Conservation (phyloP, 2,797 vertebrate genomes). For the Bovichtus variegatus region DNA sequence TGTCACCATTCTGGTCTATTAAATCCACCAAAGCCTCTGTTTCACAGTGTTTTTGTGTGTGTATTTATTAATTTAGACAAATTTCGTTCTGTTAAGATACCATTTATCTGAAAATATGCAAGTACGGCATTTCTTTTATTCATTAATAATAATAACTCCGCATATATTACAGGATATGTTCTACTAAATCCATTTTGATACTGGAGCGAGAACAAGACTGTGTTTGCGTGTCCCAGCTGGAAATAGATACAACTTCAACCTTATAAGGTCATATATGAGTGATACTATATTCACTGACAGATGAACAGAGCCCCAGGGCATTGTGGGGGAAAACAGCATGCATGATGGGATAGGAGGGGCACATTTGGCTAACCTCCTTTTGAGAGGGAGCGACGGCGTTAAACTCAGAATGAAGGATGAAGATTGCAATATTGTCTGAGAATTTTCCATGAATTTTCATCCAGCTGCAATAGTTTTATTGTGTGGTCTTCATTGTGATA, state of each 20-base stretch:
- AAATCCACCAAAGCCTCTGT: neutral
- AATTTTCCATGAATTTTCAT: constrained; percentile 3
- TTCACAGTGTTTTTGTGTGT: neutral
- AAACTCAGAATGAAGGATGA: constrained; percentile 33
- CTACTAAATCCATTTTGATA: constrained; percentile 14
- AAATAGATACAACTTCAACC: constrained; percentile 59
- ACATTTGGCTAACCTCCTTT: constrained; percentile 77
- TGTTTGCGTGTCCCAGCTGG: constrained; percentile 57
- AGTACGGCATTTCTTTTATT: neutral
- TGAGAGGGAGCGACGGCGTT: constrained; percentile 31
- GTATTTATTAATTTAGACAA: neutral
- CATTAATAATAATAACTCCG: neutral
- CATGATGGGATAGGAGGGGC: constrained; percentile 73
- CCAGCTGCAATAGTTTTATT: constrained; percentile 13
- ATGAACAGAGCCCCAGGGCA: constrained; percentile 77
- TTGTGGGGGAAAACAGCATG: constrained; percentile 70
- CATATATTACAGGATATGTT: neutral
- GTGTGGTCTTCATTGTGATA: constrained; percentile 5
- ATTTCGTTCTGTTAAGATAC: neutral
- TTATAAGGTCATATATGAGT: constrained; percentile 68
- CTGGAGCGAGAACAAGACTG: constrained; percentile 9
- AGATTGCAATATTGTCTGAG: constrained; percentile 19
- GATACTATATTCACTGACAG: constrained; percentile 76
- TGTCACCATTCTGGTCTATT: neutral
- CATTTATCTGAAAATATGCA: neutral